Base-by-base conservation (phyloP, 2,888 invertebrate genomes). In the Nycteola revayana region DNA sequence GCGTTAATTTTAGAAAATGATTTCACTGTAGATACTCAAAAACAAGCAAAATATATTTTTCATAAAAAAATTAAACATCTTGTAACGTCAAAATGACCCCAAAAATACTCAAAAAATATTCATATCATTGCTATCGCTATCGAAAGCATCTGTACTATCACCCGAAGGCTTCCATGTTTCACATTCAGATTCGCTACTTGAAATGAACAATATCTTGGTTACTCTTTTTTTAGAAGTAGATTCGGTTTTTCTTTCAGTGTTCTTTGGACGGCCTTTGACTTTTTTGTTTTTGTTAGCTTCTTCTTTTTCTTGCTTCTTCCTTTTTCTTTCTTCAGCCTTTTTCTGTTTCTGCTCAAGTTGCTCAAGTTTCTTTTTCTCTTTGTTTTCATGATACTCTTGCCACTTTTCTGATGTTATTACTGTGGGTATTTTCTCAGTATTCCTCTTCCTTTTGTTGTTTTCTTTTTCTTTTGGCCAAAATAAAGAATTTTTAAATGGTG, bases 381-480 rank as follows among this genome's bases (percentile, higher is more conserved):
- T 25, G 10, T 25, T 25, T 25, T 25, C 25, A 25, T 25, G 25
- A n/a, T 25, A 25, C 7, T 25, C 25, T 25, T 25, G 25, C 25
- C 25, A 25, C 10, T 25, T 25, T 25, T 25, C 10, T 7, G 25
- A 25, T 10, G 25, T 25, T 2, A 25, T 10, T 25, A 25, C 25
- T 25, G 25, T 10, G 3, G 25, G 25, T 10, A 25, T 3, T 25
- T 25, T 25, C 10, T 25, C 25, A 10, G 10, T 31, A 18, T 23
- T 31, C 18, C 10, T 25, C 25, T 25, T 25, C 25, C 10, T 24
- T 10, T 10, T 10, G 10, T 10, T 25, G 7, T 10, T 25, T 10
- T 10, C 25, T 7, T 25, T 25, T 25, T 25, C 25, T 25, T 25
- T 25, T 10, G 25, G 25, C 25, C 25, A 25, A 25, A 25, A 25